Conservation (phyloP, 2,797 vertebrate genomes). For the Uromys caudimaculatus region DNA sequence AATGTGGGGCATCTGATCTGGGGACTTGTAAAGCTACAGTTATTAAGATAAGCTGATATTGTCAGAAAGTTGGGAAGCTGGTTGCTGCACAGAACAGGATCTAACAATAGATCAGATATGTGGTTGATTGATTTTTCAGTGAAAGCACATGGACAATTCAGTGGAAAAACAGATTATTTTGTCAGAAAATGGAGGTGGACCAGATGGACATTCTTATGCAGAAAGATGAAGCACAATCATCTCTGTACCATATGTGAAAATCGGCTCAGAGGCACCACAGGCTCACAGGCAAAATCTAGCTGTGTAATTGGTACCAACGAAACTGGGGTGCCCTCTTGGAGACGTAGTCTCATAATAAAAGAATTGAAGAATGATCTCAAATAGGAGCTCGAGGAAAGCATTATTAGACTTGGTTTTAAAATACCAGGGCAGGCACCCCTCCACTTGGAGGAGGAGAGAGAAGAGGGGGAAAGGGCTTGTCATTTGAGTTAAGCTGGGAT, state of each 20-base stretch:
- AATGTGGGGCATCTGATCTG: background rate
- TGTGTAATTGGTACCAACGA: background rate
- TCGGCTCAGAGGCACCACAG: background rate
- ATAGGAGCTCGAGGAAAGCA: background rate
- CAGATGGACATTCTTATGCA: conserved; percentile 11
- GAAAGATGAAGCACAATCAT: background rate
- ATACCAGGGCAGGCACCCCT: background rate
- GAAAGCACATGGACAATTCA: background rate
- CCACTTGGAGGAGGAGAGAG: background rate
- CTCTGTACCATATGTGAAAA: background rate
- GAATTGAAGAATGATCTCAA: background rate
- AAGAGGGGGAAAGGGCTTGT: background rate
- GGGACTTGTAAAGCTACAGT: background rate
- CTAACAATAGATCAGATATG: background rate
- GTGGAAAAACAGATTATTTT: background rate
- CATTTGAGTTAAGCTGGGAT: background rate
- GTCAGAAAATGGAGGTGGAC: background rate
- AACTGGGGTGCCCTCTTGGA: background rate
- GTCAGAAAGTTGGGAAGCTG: background rate
- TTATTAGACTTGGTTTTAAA: background rate
- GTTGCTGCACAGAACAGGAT: background rate
- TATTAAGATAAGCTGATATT: background rate
- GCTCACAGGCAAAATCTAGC: background rate
- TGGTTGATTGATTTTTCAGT: background rate
- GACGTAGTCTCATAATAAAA: background rate